Evolutionary conservation across 1,140 invertebrate genomes (phyloP).

Genomic region (Nomia melanderi): DNA sequence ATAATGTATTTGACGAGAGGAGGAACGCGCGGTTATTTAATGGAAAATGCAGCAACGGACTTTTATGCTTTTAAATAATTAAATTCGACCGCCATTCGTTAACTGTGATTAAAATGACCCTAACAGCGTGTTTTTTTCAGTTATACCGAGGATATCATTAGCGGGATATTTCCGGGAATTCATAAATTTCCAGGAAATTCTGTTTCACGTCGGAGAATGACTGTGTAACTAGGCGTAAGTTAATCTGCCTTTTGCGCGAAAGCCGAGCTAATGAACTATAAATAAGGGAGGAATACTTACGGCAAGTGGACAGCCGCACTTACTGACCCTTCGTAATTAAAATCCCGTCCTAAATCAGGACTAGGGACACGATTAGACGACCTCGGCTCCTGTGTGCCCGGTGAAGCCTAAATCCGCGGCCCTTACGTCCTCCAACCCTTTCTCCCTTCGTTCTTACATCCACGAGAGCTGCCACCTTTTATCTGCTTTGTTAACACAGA

Average conservation of each 20-base stretch:
- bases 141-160: neutral
- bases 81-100: too few relatives aligned
- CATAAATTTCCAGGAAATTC: constrained; percentile 6
- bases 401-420: constrained; percentile 59
- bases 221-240: constrained; percentile 46
- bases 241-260: constrained; percentile 63
- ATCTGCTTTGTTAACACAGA: neutral
- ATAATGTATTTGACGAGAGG: too few relatives aligned
- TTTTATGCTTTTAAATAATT: too few relatives aligned
- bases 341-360: constrained; percentile 75
- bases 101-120: neutral
- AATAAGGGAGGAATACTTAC: constrained; percentile 66
- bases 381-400: constrained; percentile 50
- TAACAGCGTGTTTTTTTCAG: too few relatives aligned
- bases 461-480: neutral
- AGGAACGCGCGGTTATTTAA: too few relatives aligned
- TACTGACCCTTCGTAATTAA: constrained; percentile 75
- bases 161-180: neutral
- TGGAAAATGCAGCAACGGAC: too few relatives aligned
- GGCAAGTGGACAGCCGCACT: constrained; percentile 60
- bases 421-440: constrained; percentile 48
- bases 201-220: constrained; percentile 8
- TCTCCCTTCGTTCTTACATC: constrained; percentile 42
- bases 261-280: constrained; percentile 68
- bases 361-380: constrained; percentile 70